Evolutionary conservation across 2,797 vertebrate genomes (phyloP).

Genomic region (Dryobates pubescens): DNA sequence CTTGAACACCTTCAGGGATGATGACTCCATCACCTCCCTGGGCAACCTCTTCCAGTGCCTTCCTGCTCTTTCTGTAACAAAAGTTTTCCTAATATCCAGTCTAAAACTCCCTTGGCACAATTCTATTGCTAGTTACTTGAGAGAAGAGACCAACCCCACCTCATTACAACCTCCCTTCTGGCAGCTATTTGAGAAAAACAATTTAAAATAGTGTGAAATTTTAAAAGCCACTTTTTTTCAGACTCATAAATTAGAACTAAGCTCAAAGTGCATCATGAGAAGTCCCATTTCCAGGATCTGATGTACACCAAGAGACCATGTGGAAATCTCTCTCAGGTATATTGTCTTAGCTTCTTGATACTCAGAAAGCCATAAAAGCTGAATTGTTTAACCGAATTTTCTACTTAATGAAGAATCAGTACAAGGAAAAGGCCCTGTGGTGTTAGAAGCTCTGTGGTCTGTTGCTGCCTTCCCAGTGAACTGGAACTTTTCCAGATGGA

Average conservation of each 20-base stretch:
- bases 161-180: background rate
- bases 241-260: background rate
- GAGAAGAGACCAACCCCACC: no score
- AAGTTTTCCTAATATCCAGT: no score
- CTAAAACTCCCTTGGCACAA: no score
- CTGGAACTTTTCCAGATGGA: slow-evolving; percentile 2
- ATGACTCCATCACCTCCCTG: no score
- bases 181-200: background rate
- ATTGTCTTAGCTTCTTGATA: background rate
- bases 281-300: background rate
- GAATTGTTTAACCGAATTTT: background rate
- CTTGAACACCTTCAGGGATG: no score
- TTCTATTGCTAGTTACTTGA: no score
- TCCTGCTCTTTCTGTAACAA: no score
- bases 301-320: background rate
- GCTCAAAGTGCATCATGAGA: background rate
- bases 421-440: background rate
- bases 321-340: background rate
- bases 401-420: background rate
- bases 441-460: background rate
- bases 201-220: background rate
- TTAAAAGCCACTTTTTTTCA: background rate
- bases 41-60: no score
- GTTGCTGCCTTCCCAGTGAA: background rate
- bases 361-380: background rate